Base-by-base conservation (phyloP, 1,140 invertebrate genomes). In the Drosophila burlai region DNA sequence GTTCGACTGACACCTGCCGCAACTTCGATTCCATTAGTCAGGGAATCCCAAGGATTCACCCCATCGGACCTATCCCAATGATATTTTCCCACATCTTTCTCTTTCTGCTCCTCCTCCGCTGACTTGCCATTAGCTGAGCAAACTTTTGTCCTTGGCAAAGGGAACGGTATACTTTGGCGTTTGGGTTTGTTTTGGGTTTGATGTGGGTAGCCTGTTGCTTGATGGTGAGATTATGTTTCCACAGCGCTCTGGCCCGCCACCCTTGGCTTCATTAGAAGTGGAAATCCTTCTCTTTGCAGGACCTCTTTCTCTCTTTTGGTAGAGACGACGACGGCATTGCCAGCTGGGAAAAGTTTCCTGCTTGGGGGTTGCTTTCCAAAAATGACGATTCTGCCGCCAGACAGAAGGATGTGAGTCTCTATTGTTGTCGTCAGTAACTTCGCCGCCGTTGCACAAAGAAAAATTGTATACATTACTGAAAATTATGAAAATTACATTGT, bases 121-220 rank as follows among this genome's bases (percentile, higher is more conserved):
- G 46, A 62, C 18, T 74, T 59, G 42, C 61, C 72, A 64, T 77
- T 78, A 72, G 66, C 54, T 68, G 57, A 62, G 69, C 55, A 76
- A 87, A 78, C 71, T 59, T 54, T 54, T 67, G 54, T 55, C 72
- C 72, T 76, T 76, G 61, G 29, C 45, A 13, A 38, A 76, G 21
- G 15, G 29, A 76, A 76, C 71, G 58, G 36, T 45, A 31, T n/a
- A 43, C 26, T 26, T 13, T 26, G 15, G 45, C 18, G 62, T 21
- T 77, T 63, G 86, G 77, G 80, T 89, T 78, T 81, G 77, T 72
- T 81, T 79, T 83, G 73, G 81, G 81, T 87, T 87, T 89, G 80
- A 81, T 81, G 80, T 83, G 77, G 81, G 81, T 68, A 84, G 84
- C 84, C 74, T 76, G 74, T 76, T 76, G 74, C 74, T 40, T 31